A percentile compares a stretch with the other conserved stretches of the same genome.
Conservation (phyloP, 2,797 vertebrate genomes). For the Microcaecilia unicolor region DNA sequence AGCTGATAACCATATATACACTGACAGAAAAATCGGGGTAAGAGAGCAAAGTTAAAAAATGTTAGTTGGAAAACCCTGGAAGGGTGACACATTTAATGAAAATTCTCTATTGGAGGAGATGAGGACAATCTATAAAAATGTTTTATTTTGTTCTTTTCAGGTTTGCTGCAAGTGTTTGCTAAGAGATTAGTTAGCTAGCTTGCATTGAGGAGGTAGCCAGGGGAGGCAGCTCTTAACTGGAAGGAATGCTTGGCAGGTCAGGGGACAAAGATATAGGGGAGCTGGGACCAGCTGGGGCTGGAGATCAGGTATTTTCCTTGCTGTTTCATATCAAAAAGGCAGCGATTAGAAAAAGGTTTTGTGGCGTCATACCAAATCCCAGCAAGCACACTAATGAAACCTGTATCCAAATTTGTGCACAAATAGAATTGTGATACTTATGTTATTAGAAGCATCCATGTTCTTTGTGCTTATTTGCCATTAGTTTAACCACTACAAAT, state of each 20-base stretch:
- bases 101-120: slow-evolving; percentile 6
- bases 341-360: slow-evolving; percentile 65
- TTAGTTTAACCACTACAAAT: slow-evolving; percentile 16
- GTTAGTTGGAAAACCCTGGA: too few relatives aligned
- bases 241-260: slow-evolving; percentile 76
- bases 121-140: slow-evolving; percentile 40
- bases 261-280: slow-evolving; percentile 43
- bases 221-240: slow-evolving; percentile 63
- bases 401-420: slow-evolving; percentile 46
- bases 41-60: slow-evolving; percentile 13
- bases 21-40: slow-evolving; percentile 12
- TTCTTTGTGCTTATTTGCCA: slow-evolving; percentile 30
- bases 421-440: slow-evolving; percentile 1
- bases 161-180: slow-evolving; percentile 78
- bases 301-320: slow-evolving; percentile 76
- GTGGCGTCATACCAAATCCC: slow-evolving; percentile 50
- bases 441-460: slow-evolving; percentile 23
- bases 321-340: slow-evolving; percentile 67
- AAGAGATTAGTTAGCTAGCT: slow-evolving; percentile 78
- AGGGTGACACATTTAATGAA: slow-evolving; percentile 23
- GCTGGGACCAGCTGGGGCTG: slow-evolving; percentile 44
- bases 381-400: slow-evolving; percentile 52
- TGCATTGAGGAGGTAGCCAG: slow-evolving; percentile 72
- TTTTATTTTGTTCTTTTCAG: slow-evolving; percentile 51
- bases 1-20: too few relatives aligned